Base-by-base conservation (phyloP, 2,888 invertebrate species). In the Acronicta aceris region DNA sequence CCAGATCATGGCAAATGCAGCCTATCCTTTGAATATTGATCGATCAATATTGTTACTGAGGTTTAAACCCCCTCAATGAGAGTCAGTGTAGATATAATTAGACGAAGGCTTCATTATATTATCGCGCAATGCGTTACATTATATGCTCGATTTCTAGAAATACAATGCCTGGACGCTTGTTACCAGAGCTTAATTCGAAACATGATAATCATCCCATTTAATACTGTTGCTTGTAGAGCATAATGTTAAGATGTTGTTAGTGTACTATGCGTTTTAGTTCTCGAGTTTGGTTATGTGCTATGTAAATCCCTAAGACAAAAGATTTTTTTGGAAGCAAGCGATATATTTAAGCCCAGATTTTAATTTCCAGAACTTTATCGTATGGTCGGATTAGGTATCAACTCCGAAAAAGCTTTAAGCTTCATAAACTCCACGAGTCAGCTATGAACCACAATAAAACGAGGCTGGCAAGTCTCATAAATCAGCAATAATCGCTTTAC, bases 401-500 rank as follows among this genome's bases (percentile, higher is more conserved):
- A 16, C 47, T 59, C 36, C 41, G 33, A 48, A 49, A 58, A 49
- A 50, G 59, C 61, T 40, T 54, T 70, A 74, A 65, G 71, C 54
- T 51, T 27, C 16, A 45, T n/a, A 36, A 47, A 46, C 36, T 54
- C 64, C 58, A 47, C 57, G 54, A 70, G 62, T 66, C 55, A 54
- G 59, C 57, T 33, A 59, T 59, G 61, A 73, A 50, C 57, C 59
- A 69, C 64, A 74, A 65, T 63, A 63, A 77, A 74, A 77, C 65
- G 71, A 67, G 53, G 13, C 45, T 58, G 62, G 51, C 53, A 70
- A 54, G 57, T 54, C 38, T 49, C 67, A 63, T 74, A 76, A 77
- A 76, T 76, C 77, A 77, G 61, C 59, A 65, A 65, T 76, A 75
- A 75, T 77, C 71, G 74, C 71, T 53, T 58, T 74, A 65, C 59